Percentiles rank a stretch among this genome's conserved stretches.
phyloP scores from a whole-genome alignment of 2,888 invertebrate genomes.

The Seira ritae region DNA sequence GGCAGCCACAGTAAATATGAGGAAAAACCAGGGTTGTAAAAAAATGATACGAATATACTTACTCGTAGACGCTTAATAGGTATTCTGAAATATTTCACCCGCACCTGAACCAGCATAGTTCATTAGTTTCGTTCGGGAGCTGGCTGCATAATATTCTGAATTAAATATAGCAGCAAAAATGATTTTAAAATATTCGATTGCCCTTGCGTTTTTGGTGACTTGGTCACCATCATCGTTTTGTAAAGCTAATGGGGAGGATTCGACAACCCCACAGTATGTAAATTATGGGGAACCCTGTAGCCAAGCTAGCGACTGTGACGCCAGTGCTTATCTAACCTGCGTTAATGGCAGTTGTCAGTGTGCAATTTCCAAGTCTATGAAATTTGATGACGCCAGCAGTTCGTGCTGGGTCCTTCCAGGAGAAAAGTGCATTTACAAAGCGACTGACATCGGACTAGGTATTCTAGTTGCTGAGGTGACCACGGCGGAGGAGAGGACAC shows the following conservation, averaged over 20 bases:
- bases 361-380: constrained; percentile 25
- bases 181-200: not conserved
- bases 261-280: not conserved
- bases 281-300: constrained; percentile 50
- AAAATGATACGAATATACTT: too few relatives aligned
- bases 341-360: constrained; percentile 43
- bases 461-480: constrained; percentile 4
- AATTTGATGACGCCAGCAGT: constrained; percentile 35
- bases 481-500: constrained; percentile 24
- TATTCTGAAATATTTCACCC: too few relatives aligned
- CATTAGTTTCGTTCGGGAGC: too few relatives aligned
- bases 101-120: too few relatives aligned
- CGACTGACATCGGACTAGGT: constrained; percentile 16
- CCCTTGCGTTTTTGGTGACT: not conserved
- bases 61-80: too few relatives aligned
- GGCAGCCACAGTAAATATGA: not conserved
- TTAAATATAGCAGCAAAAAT: not conserved
- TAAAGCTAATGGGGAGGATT: not conserved
- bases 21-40: not conserved
- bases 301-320: constrained; percentile 35
- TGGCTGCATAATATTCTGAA: not conserved
- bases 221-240: not conserved
- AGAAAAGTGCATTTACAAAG: constrained; percentile 40
- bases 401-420: constrained; percentile 44
- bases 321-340: constrained; percentile 45